A percentile compares a stretch with the other conserved stretches of the same genome.
Conservation (phyloP, 2,113 vertebrate species). For the Hirundichthys speculiger region DNA sequence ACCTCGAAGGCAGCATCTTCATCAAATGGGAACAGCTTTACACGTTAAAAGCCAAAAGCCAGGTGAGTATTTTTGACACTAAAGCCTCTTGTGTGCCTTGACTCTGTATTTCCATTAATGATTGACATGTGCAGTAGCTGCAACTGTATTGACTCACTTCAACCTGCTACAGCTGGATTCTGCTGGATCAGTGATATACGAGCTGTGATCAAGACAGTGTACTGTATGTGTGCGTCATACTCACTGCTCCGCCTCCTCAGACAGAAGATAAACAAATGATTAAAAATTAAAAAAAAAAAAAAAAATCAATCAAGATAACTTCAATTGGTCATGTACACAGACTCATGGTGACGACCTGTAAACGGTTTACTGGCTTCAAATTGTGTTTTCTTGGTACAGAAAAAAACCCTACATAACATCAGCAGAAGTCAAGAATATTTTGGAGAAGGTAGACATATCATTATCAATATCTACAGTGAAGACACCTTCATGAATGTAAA, state of each 20-base stretch:
- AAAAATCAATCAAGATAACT: background rate
- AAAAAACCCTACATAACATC: too few species aligned
- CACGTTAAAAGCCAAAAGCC: background rate
- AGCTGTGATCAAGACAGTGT: background rate
- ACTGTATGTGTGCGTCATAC: background rate
- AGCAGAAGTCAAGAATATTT: too few species aligned
- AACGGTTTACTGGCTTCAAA: too few species aligned
- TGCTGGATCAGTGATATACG: slow-evolving; percentile 22
- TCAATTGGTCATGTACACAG: too few species aligned
- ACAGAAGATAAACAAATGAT: slow-evolving; percentile 9
- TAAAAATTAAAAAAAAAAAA: background rate
- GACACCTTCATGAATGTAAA: too few species aligned
- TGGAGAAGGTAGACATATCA: too few species aligned
- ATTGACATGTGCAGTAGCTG: slow-evolving; percentile 34
- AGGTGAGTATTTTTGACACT: background rate
- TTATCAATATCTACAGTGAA: too few species aligned
- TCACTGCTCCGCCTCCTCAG: slow-evolving; percentile 9
- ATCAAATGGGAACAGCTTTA: too few species aligned
- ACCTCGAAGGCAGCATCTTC: too few species aligned
- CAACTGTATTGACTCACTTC: slow-evolving; percentile 35
- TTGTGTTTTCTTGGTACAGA: too few species aligned
- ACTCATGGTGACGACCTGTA: too few species aligned
- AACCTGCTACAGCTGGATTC: slow-evolving; percentile 40
- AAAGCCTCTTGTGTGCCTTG: slow-evolving; percentile 1
- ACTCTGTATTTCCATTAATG: slow-evolving; percentile 34